Evolutionary conservation across 1,140 invertebrate genomes (phyloP), one percentile per base, ranked within the genome.

Genomic region (Leptinotarsa undecemlineata): DNA sequence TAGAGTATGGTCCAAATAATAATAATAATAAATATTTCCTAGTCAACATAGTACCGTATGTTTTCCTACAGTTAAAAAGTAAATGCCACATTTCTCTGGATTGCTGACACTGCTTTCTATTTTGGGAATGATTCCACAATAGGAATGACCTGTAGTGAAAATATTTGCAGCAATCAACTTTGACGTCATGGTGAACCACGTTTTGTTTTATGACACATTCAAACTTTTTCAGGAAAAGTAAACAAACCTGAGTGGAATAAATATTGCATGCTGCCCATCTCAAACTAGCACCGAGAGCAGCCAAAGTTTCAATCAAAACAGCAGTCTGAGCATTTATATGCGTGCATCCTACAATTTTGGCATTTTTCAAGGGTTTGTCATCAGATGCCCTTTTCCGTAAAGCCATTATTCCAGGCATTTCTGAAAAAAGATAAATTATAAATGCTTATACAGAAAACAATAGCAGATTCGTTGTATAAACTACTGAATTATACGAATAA

Each of bases 301-400:
- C 91, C 26, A 99, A 86, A 0, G 97, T 98, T 86, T 99, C 97
- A 72, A 99, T 96, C 51, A 99, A 87, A 74, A 98, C 97, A 15
- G 97, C 97, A 3, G 97, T 99, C 87, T 99, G 97, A 68, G 97
- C 97, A 86, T 98, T 99, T 79, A 99, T 98, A 86, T 99, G 97
- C 67, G 96, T 98, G 86, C 97, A 99, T 15, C 96, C 96, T 61
- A 98, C 95, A 76, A 99, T 96, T 89, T 96, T 97, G 60, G 97
- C 97, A 84, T 96, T 95, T 85, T 95, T 95, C 73, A 99, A 85
- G 0, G 97, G 96, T 86, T 97, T 98, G 82, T 99, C 97, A 70
- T 96, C 95, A 61, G 92, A 90, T 1, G 97, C 96, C 69, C 96
- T 87, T 83, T 95, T 95, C 62, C 97, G 88, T 75, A 99, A 85